Base-by-base conservation (phyloP, 1,140 invertebrate genomes). In the Pseudomyrmex flavicornis region DNA sequence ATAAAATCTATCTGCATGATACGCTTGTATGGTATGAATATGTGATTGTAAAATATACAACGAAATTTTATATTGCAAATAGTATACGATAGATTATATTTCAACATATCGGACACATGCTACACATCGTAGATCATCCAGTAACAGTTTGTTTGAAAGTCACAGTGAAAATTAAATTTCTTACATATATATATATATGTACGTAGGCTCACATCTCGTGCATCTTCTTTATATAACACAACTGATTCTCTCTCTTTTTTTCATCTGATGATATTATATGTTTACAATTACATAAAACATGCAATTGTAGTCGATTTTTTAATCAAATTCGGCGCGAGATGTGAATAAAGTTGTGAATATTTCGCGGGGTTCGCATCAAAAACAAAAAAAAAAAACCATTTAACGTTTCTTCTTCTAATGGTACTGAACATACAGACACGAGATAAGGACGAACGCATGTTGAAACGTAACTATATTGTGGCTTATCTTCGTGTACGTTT, bases 1-100 rank as follows among this genome's bases (percentile, higher is more conserved):
- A 82, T 63, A 85, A 82, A 85, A 85, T 52, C 52, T 69, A 84
- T 77, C 26, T 50, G 70, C 3, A 9, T n/a, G 58, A 22, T 79
- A 35, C 35, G 7, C 69, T 50, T 15, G 44, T 59, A 35, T 46
- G 17, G 35, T 44, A 62, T 84, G 10, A 84, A 44, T 44, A 79
- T 65, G 22, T 8, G 66, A 1, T 70, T 9, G 12, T 80, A 17
- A 82, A 70, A 82, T 80, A 52, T 79, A 48, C 50, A 79, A 79
- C 58, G 79, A 35, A 83, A 79, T 76, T 61, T 79, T 20, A 50
- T 22, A 65, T 26, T 54, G 46, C 54, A 58, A 44, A 46, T 74
- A 61, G 22, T 46, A 48, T 20, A 61, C 20, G 22, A n/a, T 74
- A 8, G 13, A 52, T 9, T 20, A 17, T 59, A 59, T 20, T 9